Conservation (phyloP, 2,888 invertebrate species). For the Heteropelma amictum region DNA sequence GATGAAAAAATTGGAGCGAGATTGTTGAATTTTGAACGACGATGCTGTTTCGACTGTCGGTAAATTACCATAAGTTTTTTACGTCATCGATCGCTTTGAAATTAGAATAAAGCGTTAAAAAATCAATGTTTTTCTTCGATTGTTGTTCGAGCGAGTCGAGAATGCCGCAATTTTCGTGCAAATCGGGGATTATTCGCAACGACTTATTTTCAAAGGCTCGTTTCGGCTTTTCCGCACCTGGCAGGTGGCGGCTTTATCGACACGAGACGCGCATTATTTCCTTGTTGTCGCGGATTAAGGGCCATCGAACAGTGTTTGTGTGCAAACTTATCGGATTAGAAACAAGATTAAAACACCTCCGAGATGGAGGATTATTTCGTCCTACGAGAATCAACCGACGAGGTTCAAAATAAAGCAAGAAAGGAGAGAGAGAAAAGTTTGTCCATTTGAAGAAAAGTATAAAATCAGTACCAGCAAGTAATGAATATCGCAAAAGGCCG, state of each 20-base stretch:
- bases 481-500: constrained; percentile 10
- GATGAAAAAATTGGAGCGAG: neutral
- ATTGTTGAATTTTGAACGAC: neutral
- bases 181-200: neutral
- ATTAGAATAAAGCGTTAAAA: too few species aligned
- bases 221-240: neutral
- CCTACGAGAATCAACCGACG: neutral
- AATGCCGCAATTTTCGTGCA: neutral
- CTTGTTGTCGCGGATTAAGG: constrained; percentile 49
- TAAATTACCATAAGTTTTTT: too few species aligned
- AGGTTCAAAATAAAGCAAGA: constrained; percentile 6
- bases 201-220: neutral
- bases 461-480: neutral
- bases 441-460: constrained; percentile 1
- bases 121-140: too few species aligned
- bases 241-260: constrained; percentile 37
- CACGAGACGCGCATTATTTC: neutral
- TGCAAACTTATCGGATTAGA: constrained; percentile 43
- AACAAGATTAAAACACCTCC: constrained; percentile 31
- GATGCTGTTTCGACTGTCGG: too few species aligned
- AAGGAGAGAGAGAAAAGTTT: neutral
- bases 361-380: neutral
- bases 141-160: too few species aligned
- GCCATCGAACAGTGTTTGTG: constrained; percentile 26
- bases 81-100: too few species aligned